Evolutionary conservation across 2,888 invertebrate genomes (phyloP).

Genomic region (Synergus umbraculus): DNA sequence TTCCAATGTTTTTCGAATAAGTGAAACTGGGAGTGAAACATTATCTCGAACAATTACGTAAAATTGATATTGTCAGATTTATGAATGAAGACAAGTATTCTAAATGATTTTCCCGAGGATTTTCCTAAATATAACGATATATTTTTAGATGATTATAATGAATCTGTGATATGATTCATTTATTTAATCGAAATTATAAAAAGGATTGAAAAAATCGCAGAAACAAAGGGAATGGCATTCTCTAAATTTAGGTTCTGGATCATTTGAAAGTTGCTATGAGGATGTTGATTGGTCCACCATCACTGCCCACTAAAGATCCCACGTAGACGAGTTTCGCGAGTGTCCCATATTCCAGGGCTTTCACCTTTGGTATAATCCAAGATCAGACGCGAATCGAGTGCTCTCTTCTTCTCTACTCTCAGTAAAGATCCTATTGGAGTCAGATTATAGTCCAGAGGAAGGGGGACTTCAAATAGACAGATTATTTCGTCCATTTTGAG

Average conservation of each 20-base stretch:
- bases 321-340: conserved; percentile 70
- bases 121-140: background rate
- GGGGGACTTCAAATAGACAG: conserved; percentile 13
- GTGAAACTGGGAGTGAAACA: background rate
- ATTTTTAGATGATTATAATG: background rate
- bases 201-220: background rate
- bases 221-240: too few relatives aligned
- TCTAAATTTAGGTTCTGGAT: conserved; percentile 18
- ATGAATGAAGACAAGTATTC: background rate
- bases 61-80: background rate
- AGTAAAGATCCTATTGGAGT: conserved; percentile 22
- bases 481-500: conserved; percentile 27
- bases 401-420: conserved; percentile 46
- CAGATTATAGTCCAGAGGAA: conserved; percentile 10
- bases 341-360: conserved; percentile 75
- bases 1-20: background rate
- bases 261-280: conserved; percentile 42
- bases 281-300: conserved; percentile 52
- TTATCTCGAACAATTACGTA: background rate
- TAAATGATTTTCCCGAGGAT: background rate
- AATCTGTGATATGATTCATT: background rate
- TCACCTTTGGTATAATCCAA: conserved; percentile 69
- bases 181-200: background rate
- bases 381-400: conserved; percentile 47
- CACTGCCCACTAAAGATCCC: conserved; percentile 62